Conservation (phyloP, 2,888 invertebrate genomes). For the Opisthograptis luteolata region DNA sequence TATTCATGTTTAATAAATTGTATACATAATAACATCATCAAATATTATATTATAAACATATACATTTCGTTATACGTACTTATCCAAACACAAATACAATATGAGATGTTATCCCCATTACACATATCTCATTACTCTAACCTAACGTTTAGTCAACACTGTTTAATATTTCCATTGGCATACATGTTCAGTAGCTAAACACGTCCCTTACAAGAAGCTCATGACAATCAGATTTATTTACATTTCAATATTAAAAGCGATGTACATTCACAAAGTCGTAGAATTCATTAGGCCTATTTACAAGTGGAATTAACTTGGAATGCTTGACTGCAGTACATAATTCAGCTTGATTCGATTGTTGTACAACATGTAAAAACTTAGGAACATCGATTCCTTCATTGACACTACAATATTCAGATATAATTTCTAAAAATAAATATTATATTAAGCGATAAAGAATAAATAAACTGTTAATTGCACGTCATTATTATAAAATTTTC, state of each 20-base stretch:
- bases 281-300: constrained; percentile 82
- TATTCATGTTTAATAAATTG: constrained; percentile 85
- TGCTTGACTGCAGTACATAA: constrained; percentile 76
- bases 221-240: constrained; percentile 72
- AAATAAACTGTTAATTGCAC: constrained; percentile 81
- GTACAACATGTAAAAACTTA: constrained; percentile 71
- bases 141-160: constrained; percentile 72
- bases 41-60: constrained; percentile 85
- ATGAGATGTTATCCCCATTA: constrained; percentile 82
- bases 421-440: constrained; percentile 80
- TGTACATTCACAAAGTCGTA: constrained; percentile 74
- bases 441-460: constrained; percentile 78
- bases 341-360: constrained; percentile 67
- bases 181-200: constrained; percentile 64
- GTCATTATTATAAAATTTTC: constrained; percentile 71
- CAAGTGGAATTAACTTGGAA: constrained; percentile 83
- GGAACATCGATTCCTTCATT: constrained; percentile 77
- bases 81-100: constrained; percentile 83
- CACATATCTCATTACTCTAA: constrained; percentile 70
- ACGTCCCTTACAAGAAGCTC: constrained; percentile 67
- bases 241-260: constrained; percentile 73
- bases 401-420: constrained; percentile 67
- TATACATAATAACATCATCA: constrained; percentile 85
- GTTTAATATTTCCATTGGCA: constrained; percentile 65
- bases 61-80: constrained; percentile 84